Conservation (phyloP, 2,888 invertebrate species). For the Melinaea menophilus region DNA sequence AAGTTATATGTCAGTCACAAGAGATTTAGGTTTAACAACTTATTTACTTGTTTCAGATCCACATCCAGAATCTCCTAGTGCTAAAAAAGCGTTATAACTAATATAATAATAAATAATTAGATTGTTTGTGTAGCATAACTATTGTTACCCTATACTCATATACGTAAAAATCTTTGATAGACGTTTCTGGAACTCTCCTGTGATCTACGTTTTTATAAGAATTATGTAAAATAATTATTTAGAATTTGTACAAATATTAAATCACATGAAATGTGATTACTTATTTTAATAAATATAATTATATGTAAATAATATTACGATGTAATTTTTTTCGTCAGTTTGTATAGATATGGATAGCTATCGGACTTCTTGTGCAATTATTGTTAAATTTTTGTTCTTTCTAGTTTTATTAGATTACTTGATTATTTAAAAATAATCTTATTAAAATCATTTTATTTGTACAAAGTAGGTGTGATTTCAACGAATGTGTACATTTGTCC, state of each 20-base stretch:
- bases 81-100: constrained; percentile 74
- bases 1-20: too few species aligned
- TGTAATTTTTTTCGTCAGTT: constrained; percentile 12
- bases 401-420: constrained; percentile 5
- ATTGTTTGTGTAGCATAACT: constrained; percentile 46
- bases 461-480: constrained; percentile 3
- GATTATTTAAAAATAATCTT: neutral
- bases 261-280: constrained; percentile 45
- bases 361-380: constrained; percentile 23
- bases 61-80: constrained; percentile 72
- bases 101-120: constrained; percentile 41
- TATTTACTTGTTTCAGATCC: constrained; percentile 61
- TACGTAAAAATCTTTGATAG: constrained; percentile 37
- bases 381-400: constrained; percentile 15
- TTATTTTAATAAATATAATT: constrained; percentile 36
- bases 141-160: constrained; percentile 59
- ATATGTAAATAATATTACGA: constrained; percentile 37
- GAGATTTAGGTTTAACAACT: constrained; percentile 20
- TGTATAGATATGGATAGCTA: constrained; percentile 1
- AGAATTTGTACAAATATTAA: constrained; percentile 37
- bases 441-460: constrained; percentile 1
- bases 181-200: constrained; percentile 74
- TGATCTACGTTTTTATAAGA: constrained; percentile 70
- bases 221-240: constrained; percentile 47
- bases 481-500: constrained; percentile 7